These are phyloP conservation scores for Hydrolagus affinis DNA, from an alignment of 2,113 vertebrate species.

Conservation along the genomic window DNA sequence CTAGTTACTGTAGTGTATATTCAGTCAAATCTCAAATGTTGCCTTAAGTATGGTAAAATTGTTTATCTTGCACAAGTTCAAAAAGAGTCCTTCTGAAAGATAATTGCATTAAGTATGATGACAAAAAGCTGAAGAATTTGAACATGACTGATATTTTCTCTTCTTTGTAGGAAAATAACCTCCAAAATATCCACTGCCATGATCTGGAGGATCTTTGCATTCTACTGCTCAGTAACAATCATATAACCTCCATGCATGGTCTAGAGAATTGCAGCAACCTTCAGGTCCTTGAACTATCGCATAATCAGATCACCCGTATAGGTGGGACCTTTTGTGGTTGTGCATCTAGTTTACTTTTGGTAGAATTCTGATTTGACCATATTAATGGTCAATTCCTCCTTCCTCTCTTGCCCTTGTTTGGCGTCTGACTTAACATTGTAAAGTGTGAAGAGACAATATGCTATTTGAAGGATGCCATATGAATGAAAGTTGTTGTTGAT, in stretches of 20 bases:
- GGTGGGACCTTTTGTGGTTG: conserved; percentile 56
- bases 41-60: too few species aligned
- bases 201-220: conserved; percentile 65
- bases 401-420: background rate
- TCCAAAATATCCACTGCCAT: conserved; percentile 69
- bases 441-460: background rate
- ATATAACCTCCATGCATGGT: conserved; percentile 72
- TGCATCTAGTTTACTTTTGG: background rate
- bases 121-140: background rate
- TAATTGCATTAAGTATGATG: background rate
- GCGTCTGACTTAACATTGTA: too few species aligned
- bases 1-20: too few species aligned
- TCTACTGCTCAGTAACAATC: conserved; percentile 70
- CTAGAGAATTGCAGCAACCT: conserved; percentile 69
- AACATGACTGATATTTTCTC: background rate
- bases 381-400: background rate
- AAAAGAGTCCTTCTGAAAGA: too few species aligned
- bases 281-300: conserved; percentile 70
- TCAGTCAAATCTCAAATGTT: too few species aligned
- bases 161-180: conserved; percentile 72
- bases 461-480: background rate
- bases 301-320: conserved; percentile 78
- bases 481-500: background rate
- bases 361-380: background rate
- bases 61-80: too few species aligned